These are phyloP conservation scores for Belonocnema kinseyi DNA, from an alignment of 1,140 invertebrate species.

Conservation along the genomic window DNA sequence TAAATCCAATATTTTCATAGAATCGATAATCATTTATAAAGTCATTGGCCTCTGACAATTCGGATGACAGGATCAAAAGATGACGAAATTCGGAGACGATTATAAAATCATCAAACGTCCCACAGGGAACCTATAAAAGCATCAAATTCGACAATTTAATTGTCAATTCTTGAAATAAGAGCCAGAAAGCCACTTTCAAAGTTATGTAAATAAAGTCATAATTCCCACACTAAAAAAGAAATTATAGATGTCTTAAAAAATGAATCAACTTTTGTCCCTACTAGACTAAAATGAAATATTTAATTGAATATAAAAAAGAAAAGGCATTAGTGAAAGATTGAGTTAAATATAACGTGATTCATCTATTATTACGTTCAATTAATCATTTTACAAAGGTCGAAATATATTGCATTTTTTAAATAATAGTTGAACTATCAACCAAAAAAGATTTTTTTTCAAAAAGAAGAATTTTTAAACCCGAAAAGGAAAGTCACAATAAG, in stretches of 20 bases:
- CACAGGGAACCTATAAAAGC: conserved; percentile 1
- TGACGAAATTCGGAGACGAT: no score
- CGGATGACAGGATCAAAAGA: not conserved
- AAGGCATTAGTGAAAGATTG: no score
- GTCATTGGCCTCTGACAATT: not conserved
- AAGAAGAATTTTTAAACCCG: no score
- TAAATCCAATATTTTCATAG: not conserved
- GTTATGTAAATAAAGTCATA: conserved; percentile 1
- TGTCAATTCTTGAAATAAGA: not conserved
- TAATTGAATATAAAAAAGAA: no score
- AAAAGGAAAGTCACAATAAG: no score
- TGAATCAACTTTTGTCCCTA: not conserved
- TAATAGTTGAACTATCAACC: no score
- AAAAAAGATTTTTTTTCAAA: no score
- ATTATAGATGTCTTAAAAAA: not conserved
- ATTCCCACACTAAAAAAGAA: not conserved
- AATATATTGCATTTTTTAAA: no score
- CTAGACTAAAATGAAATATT: no score
- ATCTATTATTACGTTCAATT: no score
- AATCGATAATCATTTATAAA: not conserved
- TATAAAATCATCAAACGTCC: conserved; percentile 1
- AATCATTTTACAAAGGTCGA: no score
- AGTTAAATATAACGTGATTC: no score
- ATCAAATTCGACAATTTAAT: conserved; percentile 24
- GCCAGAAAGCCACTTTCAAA: not conserved